Percentiles rank a stretch among this genome's conserved stretches.
Conservation (phyloP, 2,888 invertebrate species). For the Leucophora obtusa region DNA sequence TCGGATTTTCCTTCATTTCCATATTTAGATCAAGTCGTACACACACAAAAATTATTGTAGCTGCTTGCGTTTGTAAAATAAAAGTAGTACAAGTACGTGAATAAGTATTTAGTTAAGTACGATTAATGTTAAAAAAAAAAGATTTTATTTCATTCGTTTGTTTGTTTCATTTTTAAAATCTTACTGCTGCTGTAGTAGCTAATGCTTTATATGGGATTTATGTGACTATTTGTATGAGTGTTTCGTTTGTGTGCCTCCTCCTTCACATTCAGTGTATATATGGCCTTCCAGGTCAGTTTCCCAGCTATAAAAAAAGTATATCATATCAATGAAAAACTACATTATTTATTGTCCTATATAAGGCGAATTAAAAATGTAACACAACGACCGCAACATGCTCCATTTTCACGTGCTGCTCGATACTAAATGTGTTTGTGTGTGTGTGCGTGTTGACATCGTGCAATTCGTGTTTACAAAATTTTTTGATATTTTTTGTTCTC, state of each 20-base stretch:
- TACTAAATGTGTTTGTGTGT: too few species aligned
- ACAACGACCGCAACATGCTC: too few species aligned
- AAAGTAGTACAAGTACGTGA: conserved; percentile 18
- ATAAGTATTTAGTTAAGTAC: not conserved
- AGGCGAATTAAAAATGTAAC: too few species aligned
- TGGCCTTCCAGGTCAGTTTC: too few species aligned
- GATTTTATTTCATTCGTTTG: not conserved
- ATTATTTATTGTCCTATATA: too few species aligned
- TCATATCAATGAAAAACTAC: too few species aligned
- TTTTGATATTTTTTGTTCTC: too few species aligned
- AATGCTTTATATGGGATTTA: not conserved
- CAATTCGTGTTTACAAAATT: too few species aligned
- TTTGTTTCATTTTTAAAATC: not conserved
- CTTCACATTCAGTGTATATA: too few species aligned
- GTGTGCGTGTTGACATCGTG: too few species aligned
- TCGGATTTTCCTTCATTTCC: conserved; percentile 16
- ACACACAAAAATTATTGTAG: not conserved
- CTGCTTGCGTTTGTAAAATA: not conserved
- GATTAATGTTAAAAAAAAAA: not conserved
- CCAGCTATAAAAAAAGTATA: too few species aligned
- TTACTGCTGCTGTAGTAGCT: not conserved
- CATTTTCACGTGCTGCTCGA: too few species aligned
- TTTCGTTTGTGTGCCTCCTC: not conserved
- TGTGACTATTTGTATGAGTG: not conserved
- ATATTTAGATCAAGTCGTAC: conserved; percentile 28